Evolutionary conservation across 2,888 invertebrate genomes (phyloP), one percentile per base, ranked within the genome.

Genomic region (Sylvicola cinctus): DNA sequence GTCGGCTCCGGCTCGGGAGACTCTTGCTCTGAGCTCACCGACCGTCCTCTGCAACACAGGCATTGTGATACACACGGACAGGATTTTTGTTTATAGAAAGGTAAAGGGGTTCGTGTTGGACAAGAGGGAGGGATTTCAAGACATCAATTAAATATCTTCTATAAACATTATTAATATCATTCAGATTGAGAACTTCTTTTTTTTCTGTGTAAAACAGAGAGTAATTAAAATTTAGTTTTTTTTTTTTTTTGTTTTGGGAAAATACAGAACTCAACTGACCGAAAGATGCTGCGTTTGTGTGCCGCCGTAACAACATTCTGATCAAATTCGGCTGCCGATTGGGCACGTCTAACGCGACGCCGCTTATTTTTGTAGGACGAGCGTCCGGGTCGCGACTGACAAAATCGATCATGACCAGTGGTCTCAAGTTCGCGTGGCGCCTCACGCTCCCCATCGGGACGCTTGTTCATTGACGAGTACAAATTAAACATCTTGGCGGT

Each of bases 331-430:
- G 70, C 69, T 1, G 72, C 74, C 10, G 74, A 75, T 51, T 72
- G 74, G 16, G 74, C 68, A 37, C 76, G 58, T 38, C 70, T 61
- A 39, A 71, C 64, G 12, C 65, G 66, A 23, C 61, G 62, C 29
- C 61, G 63, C 50, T 67, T 66, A 43, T 51, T 56, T 38, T 39
- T 39, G 37, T 36, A 39, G 16, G 39, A 38, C 17, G 39, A 38
- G 26, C 41, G 34, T 39, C 42, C 14, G 2, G 69, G 63, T 2
- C 76, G 58, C 37, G 74, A 71, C 48, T 76, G 75, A 46, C 76
- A 80, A 51, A 80, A 83, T 44, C 79, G 63, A 47, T 83, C 83
- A 46, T 83, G 83, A 0, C 81, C 83, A 6, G 79, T 83, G 3
- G 75, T 71, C 46, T 72, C 70, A 1, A 63, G 53, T 42, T 60